Conservation (phyloP, 2,888 invertebrate species). For the Hirtodrosophila alboralis region DNA sequence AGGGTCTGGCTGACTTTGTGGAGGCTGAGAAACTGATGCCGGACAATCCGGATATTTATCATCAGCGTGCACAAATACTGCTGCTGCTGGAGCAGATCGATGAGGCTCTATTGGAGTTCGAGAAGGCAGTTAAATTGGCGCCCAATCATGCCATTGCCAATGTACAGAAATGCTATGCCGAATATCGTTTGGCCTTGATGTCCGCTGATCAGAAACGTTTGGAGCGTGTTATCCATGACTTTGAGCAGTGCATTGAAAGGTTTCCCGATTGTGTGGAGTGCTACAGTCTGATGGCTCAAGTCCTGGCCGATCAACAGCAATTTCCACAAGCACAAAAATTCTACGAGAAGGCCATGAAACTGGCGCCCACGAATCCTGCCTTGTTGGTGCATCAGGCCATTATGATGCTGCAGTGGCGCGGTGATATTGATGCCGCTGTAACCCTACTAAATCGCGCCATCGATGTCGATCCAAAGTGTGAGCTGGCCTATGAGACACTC, state of each 20-base stretch:
- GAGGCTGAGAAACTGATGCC: conserved; percentile 91
- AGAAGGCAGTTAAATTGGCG: conserved; percentile 91
- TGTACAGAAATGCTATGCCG: conserved; percentile 95
- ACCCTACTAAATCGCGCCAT: conserved; percentile 92
- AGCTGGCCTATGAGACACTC: conserved; percentile 97
- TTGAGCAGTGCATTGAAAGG: conserved; percentile 90
- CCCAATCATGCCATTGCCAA: conserved; percentile 93
- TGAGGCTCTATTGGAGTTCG: conserved; percentile 92
- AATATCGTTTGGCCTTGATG: conserved; percentile 89
- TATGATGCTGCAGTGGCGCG: conserved; percentile 92
- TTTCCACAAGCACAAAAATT: conserved; percentile 92
- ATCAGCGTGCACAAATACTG: conserved; percentile 95
- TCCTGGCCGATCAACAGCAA: conserved; percentile 92
- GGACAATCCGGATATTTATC: conserved; percentile 94
- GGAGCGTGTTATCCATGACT: conserved; percentile 88
- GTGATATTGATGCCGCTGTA: conserved; percentile 91
- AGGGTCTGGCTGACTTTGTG: conserved; percentile 91
- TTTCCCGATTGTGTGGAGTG: conserved; percentile 95
- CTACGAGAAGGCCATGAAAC: conserved; percentile 91
- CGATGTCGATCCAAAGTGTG: conserved; percentile 94
- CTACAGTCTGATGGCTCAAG: conserved; percentile 95
- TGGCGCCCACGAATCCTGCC: conserved; percentile 93
- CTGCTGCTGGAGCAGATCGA: conserved; percentile 92
- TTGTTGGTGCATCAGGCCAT: conserved; percentile 94
- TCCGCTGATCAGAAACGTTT: conserved; percentile 87